A percentile compares a stretch with the other conserved stretches of the same genome.
These are phyloP conservation scores for Actenoides hombroni DNA, from an alignment of 2,113 vertebrate species.

Conservation along the genomic window DNA sequence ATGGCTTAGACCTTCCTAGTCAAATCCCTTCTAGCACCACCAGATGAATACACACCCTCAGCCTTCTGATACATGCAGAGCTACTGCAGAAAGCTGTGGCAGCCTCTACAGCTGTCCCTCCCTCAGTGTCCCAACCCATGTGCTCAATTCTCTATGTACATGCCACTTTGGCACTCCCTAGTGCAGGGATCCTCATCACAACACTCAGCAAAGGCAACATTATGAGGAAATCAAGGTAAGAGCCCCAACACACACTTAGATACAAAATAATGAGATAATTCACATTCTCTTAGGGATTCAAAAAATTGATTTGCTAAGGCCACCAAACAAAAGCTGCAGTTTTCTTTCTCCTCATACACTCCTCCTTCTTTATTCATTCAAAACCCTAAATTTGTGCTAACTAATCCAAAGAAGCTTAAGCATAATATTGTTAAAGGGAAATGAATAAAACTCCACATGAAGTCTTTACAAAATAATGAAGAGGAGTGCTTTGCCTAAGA, in stretches of 20 bases:
- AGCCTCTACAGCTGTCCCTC: background rate
- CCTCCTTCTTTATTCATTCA: background rate
- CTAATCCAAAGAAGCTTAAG: background rate
- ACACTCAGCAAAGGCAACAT: background rate
- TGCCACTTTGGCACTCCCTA: background rate
- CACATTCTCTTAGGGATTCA: background rate
- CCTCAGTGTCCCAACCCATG: background rate
- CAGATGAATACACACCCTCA: background rate
- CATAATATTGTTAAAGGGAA: background rate
- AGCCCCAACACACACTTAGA: background rate
- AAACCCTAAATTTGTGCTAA: background rate
- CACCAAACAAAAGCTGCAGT: background rate
- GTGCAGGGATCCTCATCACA: background rate
- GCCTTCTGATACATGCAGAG: fast-evolving
- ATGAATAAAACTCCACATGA: background rate
- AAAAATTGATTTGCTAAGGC: background rate
- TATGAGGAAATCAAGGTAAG: background rate
- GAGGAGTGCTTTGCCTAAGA: background rate
- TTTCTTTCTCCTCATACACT: background rate
- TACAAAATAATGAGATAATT: background rate
- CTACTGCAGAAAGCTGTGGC: background rate
- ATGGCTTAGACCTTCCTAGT: background rate
- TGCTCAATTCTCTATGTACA: background rate
- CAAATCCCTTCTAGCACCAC: background rate
- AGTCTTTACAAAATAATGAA: background rate